A percentile compares a stretch with the other conserved stretches of the same genome.
phyloP scores from a whole-genome alignment of 2,888 invertebrate species.

The Brenthis hecate region DNA sequence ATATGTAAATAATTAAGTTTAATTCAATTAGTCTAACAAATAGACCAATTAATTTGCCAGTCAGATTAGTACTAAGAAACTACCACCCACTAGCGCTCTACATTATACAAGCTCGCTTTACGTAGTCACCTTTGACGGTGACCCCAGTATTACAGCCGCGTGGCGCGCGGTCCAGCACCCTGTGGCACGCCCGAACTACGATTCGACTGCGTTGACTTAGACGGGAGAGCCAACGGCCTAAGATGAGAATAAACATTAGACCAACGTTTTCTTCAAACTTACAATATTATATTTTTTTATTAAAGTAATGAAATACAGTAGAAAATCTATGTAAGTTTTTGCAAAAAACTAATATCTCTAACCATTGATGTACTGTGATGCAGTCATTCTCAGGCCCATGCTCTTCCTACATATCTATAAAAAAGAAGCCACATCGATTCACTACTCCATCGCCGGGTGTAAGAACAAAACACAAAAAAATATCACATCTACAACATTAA shows the following conservation, averaged over 20 bases:
- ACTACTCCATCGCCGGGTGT: too few species aligned
- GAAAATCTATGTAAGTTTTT: too few species aligned
- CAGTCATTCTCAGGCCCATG: too few species aligned
- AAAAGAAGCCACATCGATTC: too few species aligned
- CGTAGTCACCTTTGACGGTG: slow-evolving; percentile 18
- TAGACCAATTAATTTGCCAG: neutral
- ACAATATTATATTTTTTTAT: too few species aligned
- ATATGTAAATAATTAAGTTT: neutral
- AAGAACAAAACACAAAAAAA: too few species aligned
- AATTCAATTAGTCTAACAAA: neutral
- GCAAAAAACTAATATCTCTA: too few species aligned
- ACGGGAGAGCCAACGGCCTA: slow-evolving; percentile 22
- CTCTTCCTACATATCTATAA: too few species aligned
- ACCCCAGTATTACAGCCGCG: slow-evolving; percentile 9
- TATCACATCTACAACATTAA: too few species aligned
- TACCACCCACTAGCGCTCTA: slow-evolving; percentile 16
- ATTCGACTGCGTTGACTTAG: slow-evolving; percentile 10
- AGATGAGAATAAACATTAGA: slow-evolving; percentile 13
- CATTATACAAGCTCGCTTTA: neutral
- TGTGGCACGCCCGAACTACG: slow-evolving; percentile 6
- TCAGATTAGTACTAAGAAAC: too few species aligned
- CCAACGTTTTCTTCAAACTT: neutral
- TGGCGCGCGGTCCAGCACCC: slow-evolving; percentile 6
- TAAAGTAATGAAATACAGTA: too few species aligned
- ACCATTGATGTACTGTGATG: too few species aligned